These are phyloP conservation scores for Aelia acuminata DNA, from an alignment of 2,888 invertebrate genomes.

Conservation along the genomic window DNA sequence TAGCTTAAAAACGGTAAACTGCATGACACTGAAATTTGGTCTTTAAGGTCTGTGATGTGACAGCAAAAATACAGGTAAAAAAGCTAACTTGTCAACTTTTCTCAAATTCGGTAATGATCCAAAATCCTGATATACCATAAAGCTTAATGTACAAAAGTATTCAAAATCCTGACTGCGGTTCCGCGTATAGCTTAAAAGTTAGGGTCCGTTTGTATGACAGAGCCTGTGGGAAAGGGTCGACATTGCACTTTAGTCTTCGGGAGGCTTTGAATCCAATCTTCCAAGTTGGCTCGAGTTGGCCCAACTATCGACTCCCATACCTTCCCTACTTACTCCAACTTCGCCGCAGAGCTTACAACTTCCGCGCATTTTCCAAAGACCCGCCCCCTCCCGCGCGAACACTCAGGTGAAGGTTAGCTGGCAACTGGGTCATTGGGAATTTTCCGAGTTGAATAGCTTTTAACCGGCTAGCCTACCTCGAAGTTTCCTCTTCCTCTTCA, in stretches of 20 bases:
- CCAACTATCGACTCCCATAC: constrained; percentile 40
- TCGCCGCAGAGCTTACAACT: constrained; percentile 29
- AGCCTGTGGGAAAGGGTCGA: background rate
- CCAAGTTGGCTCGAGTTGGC: background rate
- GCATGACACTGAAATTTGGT: no score
- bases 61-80: no score
- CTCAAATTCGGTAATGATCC: no score
- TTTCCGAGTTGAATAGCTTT: constrained; percentile 26
- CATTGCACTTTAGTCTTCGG: background rate
- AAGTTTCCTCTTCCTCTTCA: background rate
- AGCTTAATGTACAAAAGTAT: background rate
- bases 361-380: background rate
- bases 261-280: constrained; percentile 42
- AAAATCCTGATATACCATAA: no score
- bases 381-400: background rate
- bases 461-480: background rate
- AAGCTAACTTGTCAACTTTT: no score
- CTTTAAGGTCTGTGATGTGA: no score
- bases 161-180: background rate
- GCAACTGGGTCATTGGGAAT: constrained; percentile 29
- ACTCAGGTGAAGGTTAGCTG: constrained; percentile 23
- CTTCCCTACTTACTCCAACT: constrained; percentile 36
- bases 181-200: background rate
- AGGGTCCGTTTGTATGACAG: background rate
- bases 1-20: no score